phyloP scores from a whole-genome alignment of 2,888 invertebrate species.

The Eulithis testata region DNA sequence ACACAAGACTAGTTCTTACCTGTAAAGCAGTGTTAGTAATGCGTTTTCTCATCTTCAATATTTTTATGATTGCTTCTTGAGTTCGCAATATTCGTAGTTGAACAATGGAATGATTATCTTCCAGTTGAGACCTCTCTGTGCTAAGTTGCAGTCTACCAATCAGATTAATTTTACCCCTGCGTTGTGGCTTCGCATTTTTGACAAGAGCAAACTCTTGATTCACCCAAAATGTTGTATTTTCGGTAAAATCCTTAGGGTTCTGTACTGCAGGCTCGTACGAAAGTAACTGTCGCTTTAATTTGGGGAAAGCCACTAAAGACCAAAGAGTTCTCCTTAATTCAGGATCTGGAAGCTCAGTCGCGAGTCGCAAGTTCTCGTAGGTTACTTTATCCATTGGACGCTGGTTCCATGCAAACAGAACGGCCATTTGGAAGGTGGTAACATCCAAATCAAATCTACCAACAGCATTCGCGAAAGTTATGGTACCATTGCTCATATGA shows the following conservation, averaged over 20 bases:
- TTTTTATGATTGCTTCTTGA: constrained; percentile 99
- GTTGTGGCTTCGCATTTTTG: constrained; percentile 97
- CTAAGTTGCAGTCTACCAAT: constrained; percentile 97
- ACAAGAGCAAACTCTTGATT: constrained; percentile 98
- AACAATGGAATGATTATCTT: constrained; percentile 99
- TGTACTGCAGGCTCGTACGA: constrained; percentile 91
- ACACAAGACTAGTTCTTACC: constrained; percentile 60
- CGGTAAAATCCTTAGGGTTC: constrained; percentile 96
- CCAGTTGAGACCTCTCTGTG: constrained; percentile 97
- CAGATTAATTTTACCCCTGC: constrained; percentile 97
- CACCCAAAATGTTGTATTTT: constrained; percentile 97
- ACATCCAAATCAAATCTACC: constrained; percentile 99
- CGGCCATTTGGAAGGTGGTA: constrained; percentile 99
- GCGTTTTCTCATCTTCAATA: constrained; percentile 98
- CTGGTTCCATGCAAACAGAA: constrained; percentile 99
- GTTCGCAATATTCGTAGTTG: constrained; percentile 96
- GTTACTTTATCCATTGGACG: constrained; percentile 95
- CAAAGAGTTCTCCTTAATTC: constrained; percentile 97
- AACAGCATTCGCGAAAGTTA: constrained; percentile 96
- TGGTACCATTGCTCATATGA: constrained; percentile 99
- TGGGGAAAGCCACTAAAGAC: constrained; percentile 98
- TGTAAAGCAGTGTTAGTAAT: constrained; percentile 97
- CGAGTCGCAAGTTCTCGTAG: constrained; percentile 98
- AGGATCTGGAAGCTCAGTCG: constrained; percentile 98
- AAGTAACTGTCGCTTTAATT: constrained; percentile 96